Evolutionary conservation across 23 tunicate genomes (phyloP).

Genomic region (Oikopleura vanhoeffeni): DNA sequence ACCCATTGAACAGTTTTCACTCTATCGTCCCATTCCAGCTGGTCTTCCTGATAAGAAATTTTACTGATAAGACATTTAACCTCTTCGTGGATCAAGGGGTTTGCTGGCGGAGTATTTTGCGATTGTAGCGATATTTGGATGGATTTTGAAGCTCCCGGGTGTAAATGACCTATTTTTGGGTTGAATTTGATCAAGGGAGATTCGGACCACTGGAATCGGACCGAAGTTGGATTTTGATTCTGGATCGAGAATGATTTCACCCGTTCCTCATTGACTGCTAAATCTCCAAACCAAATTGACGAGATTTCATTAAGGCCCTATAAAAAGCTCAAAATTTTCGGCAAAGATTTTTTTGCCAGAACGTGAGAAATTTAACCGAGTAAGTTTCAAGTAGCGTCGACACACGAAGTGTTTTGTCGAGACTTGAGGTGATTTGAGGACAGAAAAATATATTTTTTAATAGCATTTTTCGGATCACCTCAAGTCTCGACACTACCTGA

Average conservation of each 20-base stretch:
- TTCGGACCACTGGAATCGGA: slow-evolving; percentile 27
- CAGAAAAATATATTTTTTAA: too few relatives aligned
- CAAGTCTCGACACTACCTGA: too few relatives aligned
- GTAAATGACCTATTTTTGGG: slow-evolving; percentile 61
- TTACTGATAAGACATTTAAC: background rate
- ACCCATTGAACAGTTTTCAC: slow-evolving; percentile 69
- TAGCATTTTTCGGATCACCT: too few relatives aligned
- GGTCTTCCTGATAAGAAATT: background rate
- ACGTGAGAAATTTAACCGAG: too few relatives aligned
- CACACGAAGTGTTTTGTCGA: too few relatives aligned
- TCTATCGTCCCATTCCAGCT: slow-evolving; percentile 81
- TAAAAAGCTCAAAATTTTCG: too few relatives aligned
- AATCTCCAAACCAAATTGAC: background rate
- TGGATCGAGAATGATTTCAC: background rate
- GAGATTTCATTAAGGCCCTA: too few relatives aligned
- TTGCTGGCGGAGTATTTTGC: background rate
- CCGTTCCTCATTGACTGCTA: background rate
- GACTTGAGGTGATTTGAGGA: too few relatives aligned
- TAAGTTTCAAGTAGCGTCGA: too few relatives aligned
- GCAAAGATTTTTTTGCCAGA: too few relatives aligned
- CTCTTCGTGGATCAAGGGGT: background rate
- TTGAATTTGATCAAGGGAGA: slow-evolving; percentile 31
- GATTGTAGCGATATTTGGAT: background rate
- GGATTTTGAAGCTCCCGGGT: slow-evolving; percentile 27
- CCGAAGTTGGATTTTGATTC: background rate